Evolutionary conservation across 2,113 vertebrate genomes (phyloP).

Genomic region (Sceloporus undulatus): DNA sequence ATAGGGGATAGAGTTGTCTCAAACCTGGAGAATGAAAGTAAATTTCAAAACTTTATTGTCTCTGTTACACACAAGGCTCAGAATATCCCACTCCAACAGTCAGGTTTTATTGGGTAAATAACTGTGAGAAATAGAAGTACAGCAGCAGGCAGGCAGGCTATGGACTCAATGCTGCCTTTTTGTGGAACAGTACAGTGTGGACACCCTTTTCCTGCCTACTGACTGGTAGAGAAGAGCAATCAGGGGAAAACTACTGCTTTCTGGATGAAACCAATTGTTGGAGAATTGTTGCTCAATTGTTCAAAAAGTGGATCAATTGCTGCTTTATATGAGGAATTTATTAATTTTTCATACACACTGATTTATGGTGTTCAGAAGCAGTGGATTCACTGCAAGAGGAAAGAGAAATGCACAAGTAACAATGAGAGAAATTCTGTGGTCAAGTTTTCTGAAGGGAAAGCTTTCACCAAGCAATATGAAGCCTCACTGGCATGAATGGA

Average conservation of each 20-base stretch:
- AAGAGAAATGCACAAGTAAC: neutral
- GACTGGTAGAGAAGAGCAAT: neutral
- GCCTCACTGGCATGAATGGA: neutral
- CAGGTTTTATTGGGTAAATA: neutral
- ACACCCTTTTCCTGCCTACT: neutral
- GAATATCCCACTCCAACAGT: neutral
- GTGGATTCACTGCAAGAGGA: neutral
- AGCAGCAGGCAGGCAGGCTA: neutral
- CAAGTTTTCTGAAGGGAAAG: neutral
- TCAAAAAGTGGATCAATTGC: no score
- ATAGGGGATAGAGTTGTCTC: neutral
- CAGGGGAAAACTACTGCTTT: neutral
- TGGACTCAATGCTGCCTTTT: no score
- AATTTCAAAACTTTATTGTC: neutral
- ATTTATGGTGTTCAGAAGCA: neutral
- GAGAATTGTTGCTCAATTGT: neutral
- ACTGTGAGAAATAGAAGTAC: neutral
- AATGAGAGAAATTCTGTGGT: neutral
- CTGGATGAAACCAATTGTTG: neutral
- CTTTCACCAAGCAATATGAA: neutral
- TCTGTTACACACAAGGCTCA: neutral
- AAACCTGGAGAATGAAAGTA: neutral
- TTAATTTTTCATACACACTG: neutral
- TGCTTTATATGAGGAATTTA: neutral
- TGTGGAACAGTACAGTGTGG: no score